Evolutionary conservation across 2,888 invertebrate species (phyloP).

Genomic region (Volucella inanis): DNA sequence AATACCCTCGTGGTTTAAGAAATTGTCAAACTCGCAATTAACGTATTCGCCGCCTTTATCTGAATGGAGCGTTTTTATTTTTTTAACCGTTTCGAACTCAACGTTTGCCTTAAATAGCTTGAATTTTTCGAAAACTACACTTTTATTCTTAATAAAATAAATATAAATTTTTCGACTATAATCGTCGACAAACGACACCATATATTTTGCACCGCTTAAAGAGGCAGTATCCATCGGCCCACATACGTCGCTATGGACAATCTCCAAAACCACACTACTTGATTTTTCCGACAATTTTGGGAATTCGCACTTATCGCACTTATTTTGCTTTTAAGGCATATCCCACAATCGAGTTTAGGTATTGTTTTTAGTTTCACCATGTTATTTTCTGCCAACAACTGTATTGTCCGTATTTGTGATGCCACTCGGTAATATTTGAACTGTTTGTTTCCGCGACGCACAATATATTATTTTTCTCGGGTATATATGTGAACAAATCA

Average conservation of each 20-base stretch:
- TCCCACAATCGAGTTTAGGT: slow-evolving; percentile 16
- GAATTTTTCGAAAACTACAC: slow-evolving; percentile 60
- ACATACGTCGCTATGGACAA: slow-evolving; percentile 66
- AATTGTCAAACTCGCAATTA: slow-evolving; percentile 4
- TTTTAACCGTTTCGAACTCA: slow-evolving; percentile 18
- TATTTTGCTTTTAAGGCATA: slow-evolving; percentile 34
- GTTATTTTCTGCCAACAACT: slow-evolving; percentile 18
- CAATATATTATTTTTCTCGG: not conserved
- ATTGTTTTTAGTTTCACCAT: slow-evolving; percentile 12
- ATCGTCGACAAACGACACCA: slow-evolving; percentile 42
- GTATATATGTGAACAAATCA: too few species aligned
- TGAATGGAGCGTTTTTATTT: too few species aligned
- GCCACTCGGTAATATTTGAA: slow-evolving; percentile 10
- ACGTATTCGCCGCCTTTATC: slow-evolving; percentile 41
- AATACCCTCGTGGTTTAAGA: slow-evolving; percentile 37
- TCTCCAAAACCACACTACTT: slow-evolving; percentile 19
- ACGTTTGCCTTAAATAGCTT: slow-evolving; percentile 48
- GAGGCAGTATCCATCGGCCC: slow-evolving; percentile 65
- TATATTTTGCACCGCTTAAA: slow-evolving; percentile 49
- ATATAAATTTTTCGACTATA: slow-evolving; percentile 45
- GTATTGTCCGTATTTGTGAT: slow-evolving; percentile 21
- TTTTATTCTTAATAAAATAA: slow-evolving; percentile 61
- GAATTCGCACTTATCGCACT: slow-evolving; percentile 25
- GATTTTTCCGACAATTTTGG: slow-evolving; percentile 1
- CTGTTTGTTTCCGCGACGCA: not conserved